Base-by-base conservation (phyloP, 2,797 vertebrate genomes). In the Glyptemys insculpta region DNA sequence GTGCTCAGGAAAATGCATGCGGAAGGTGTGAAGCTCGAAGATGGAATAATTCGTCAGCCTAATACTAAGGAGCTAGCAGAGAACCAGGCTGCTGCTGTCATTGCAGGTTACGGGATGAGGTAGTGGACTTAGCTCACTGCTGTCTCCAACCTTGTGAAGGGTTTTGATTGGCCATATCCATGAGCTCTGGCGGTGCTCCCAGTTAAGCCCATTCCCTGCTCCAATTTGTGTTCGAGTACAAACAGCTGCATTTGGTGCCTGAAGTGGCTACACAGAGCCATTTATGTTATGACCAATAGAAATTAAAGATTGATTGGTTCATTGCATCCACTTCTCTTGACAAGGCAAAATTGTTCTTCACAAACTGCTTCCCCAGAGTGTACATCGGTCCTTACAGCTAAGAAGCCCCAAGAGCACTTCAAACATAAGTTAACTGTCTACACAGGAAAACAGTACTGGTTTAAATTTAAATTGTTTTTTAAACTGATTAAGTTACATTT, bases 401-500 rank as follows among this genome's bases (percentile, higher is more conserved):
- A 74, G n/a, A 87, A 80, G 34, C 16, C 83, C 54, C 81, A 68
- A 89, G 25, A 56, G 8, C 76, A 41, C 52, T 62, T 85, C 31
- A 83, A 25, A 78, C 19, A 68, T 44, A 81, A 82, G 76, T 68
- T 74, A 90, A 29, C 81, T 65, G 11, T 49, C 85, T 93, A 50
- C 29, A 56, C 12, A 82, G 56, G 31, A 92, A 91, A 92, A 44
- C 44, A 56, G 25, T 41, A 72, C 23, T 62, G 82, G 21, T 12
- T 31, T 56, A 92, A 54, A 72, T 3, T 2, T 31, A 90, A 90
- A 82, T 44, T 86, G 85, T 9, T 76, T 86, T 83, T 89, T 79
- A 86, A 91, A 85, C 12, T 52, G 12, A 87, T 85, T 79, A 82
- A n/a, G 72, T 84, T 72, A 62, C 44, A 93, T 57, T 57, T 85